Conservation (phyloP, 2,113 vertebrate genomes). For the Nematolebias whitei region DNA sequence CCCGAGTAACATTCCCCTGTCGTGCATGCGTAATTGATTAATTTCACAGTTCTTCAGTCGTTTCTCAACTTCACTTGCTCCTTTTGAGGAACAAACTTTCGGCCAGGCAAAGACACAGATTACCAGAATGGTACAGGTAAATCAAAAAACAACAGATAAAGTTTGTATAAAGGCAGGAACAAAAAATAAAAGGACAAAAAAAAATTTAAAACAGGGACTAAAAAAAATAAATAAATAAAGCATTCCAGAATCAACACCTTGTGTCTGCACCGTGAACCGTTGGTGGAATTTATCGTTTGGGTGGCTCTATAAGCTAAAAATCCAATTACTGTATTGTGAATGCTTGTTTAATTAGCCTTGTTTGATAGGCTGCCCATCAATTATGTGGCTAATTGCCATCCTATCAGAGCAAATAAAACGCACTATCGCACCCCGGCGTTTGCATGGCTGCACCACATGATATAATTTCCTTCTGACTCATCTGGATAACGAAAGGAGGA, state of each 20-base stretch:
- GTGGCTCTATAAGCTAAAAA: conserved; percentile 58
- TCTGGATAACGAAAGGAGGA: conserved; percentile 59
- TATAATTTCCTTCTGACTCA: conserved; percentile 72
- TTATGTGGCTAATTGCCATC: conserved; percentile 78
- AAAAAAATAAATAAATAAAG: background rate
- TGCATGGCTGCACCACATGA: conserved; percentile 69
- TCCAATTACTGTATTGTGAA: conserved; percentile 68
- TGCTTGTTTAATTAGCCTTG: conserved; percentile 75
- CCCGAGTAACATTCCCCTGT: conserved; percentile 20
- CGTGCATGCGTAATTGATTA: conserved; percentile 53
- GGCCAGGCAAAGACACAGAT: conserved; percentile 36
- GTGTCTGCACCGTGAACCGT: conserved; percentile 1
- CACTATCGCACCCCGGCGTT: conserved; percentile 65
- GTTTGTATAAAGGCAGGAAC: background rate
- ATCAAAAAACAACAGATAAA: conserved; percentile 3
- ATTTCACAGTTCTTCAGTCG: conserved; percentile 44
- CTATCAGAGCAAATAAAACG: conserved; percentile 77
- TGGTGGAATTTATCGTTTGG: conserved; percentile 4
- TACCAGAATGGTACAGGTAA: conserved; percentile 1
- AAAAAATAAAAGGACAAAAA: background rate
- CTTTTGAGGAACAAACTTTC: conserved; percentile 17
- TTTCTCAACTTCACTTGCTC: conserved; percentile 15
- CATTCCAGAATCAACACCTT: background rate
- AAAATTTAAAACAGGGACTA: background rate
- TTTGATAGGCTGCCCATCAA: conserved; percentile 75